Percentiles rank a stretch among this genome's conserved stretches.
Conservation (phyloP, 2,888 invertebrate species). For the Andrena haemorrhoa region DNA sequence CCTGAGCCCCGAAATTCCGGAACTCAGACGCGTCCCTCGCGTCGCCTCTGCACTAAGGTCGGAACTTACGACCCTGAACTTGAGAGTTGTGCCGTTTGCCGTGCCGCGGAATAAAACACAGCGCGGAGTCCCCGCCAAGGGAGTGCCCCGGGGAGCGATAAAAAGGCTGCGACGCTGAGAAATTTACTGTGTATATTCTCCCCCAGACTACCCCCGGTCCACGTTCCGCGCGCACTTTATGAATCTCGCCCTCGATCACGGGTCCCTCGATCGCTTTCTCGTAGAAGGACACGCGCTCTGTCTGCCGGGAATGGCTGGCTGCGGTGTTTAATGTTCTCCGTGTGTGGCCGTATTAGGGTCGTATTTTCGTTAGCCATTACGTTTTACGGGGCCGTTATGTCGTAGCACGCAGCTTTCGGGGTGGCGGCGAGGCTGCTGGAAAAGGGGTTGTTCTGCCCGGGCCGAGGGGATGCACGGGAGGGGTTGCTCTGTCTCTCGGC, state of each 20-base stretch:
- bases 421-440: not conserved
- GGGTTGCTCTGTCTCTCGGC: constrained; percentile 51
- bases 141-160: constrained; percentile 40
- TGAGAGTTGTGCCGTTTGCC: constrained; percentile 47
- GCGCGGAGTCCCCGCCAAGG: constrained; percentile 4
- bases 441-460: constrained; percentile 36
- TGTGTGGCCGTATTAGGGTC: constrained; percentile 71
- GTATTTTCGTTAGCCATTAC: constrained; percentile 75
- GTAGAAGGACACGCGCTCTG: constrained; percentile 21
- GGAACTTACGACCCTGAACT: constrained; percentile 61
- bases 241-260: constrained; percentile 51
- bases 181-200: constrained; percentile 52
- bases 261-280: constrained; percentile 37
- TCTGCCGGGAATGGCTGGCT: constrained; percentile 23
- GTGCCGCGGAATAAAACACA: constrained; percentile 50
- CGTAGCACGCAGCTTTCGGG: constrained; percentile 48
- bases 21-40: constrained; percentile 4
- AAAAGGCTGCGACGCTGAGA: constrained; percentile 32
- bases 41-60: constrained; percentile 18
- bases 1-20: not conserved
- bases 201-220: not conserved
- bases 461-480: constrained; percentile 30
- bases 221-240: constrained; percentile 14
- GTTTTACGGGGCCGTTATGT: constrained; percentile 71
- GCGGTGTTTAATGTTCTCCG: constrained; percentile 57